Conservation (phyloP, 2,113 vertebrate genomes). For the Vicugna pacos region DNA sequence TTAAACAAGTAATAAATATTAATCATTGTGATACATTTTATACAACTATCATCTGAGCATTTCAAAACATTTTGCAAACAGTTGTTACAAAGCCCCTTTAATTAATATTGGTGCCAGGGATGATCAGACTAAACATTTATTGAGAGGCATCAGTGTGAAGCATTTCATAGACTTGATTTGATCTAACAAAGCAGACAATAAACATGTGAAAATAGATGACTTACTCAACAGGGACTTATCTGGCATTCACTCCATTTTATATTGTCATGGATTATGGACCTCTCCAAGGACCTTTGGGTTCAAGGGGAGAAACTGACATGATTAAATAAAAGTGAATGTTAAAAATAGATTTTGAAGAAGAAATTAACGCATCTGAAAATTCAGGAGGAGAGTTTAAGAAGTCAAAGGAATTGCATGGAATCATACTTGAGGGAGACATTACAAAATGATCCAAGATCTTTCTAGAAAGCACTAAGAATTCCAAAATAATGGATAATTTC, state of each 20-base stretch:
- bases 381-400: neutral
- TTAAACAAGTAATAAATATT: conserved; percentile 75
- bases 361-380: neutral
- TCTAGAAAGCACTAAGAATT: neutral
- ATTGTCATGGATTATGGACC: conserved; percentile 2
- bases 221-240: neutral
- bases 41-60: conserved; percentile 39
- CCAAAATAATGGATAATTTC: neutral
- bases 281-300: neutral
- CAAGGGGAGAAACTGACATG: neutral
- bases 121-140: conserved; percentile 65
- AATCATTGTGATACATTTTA: conserved; percentile 57
- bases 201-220: conserved; percentile 55
- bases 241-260: conserved; percentile 15
- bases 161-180: conserved; percentile 52
- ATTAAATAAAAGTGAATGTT: conserved; percentile 57
- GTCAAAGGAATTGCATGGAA: neutral
- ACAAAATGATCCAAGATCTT: neutral
- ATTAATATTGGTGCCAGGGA: conserved; percentile 63
- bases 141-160: conserved; percentile 60
- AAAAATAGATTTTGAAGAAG: conserved; percentile 17
- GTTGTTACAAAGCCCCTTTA: conserved; percentile 35
- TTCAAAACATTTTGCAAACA: conserved; percentile 65
- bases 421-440: neutral
- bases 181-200: conserved; percentile 62